A percentile compares a stretch with the other conserved stretches of the same genome.
These are phyloP conservation scores for Callyntrura guangdongensis DNA, from an alignment of 2,888 invertebrate genomes.

Conservation along the genomic window DNA sequence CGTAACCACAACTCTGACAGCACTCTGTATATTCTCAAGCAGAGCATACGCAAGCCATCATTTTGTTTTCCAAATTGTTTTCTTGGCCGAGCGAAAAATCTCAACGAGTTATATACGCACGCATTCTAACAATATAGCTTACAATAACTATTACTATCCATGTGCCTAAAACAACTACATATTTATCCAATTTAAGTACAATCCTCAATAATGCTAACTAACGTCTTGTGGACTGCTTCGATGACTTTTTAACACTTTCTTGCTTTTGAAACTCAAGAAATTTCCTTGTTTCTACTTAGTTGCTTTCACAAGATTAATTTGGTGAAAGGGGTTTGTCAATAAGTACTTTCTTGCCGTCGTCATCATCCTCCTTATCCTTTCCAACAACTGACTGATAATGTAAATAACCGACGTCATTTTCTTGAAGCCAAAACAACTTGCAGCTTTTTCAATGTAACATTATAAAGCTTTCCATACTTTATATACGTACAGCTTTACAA, in stretches of 20 bases:
- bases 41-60: background rate
- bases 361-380: constrained; percentile 4
- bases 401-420: background rate
- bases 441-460: background rate
- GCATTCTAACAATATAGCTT: background rate
- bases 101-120: background rate
- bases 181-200: background rate
- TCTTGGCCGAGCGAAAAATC: background rate
- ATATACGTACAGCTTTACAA: too few species aligned
- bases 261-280: background rate
- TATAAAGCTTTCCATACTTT: too few species aligned
- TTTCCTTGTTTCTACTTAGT: background rate
- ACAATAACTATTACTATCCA: background rate
- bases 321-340: constrained; percentile 11
- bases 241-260: constrained; percentile 6
- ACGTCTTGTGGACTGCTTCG: background rate
- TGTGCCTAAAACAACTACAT: too few species aligned
- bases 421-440: too few species aligned
- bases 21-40: background rate
- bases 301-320: constrained; percentile 44
- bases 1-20: too few species aligned
- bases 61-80: too few species aligned
- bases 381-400: background rate
- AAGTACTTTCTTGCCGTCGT: constrained; percentile 15
- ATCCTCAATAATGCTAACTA: background rate